A percentile compares a stretch with the other conserved stretches of the same genome.
Evolutionary conservation across 2,113 vertebrate species (phyloP).

Genomic region (Daboia siamensis): DNA sequence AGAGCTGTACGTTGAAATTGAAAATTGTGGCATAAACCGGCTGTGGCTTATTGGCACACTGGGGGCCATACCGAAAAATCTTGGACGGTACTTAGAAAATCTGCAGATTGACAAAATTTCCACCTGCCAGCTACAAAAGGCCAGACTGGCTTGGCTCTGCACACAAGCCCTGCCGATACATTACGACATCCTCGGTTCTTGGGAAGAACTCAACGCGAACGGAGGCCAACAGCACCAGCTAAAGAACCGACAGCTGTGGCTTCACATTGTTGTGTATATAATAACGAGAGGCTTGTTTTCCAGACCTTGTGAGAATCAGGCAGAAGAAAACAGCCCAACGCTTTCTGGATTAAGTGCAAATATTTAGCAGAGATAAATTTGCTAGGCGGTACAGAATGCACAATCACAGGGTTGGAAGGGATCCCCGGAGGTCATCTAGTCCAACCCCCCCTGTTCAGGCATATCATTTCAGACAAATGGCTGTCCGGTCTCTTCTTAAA

Average conservation of each 20-base stretch:
- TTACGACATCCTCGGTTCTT: background rate
- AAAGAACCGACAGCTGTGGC: background rate
- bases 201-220: background rate
- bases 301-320: background rate
- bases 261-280: background rate
- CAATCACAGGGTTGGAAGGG: too few species aligned
- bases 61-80: background rate
- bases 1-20: background rate
- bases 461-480: too few species aligned
- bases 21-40: background rate
- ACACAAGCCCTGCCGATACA: background rate
- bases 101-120: background rate
- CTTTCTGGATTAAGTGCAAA: conserved; percentile 46
- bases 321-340: rapidly evolving
- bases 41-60: background rate
- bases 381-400: background rate
- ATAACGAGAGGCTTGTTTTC: background rate
- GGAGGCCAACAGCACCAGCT: background rate
- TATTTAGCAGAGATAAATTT: conserved; percentile 54
- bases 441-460: too few species aligned
- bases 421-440: too few species aligned
- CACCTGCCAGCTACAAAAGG: background rate
- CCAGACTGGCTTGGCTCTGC: background rate
- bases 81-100: background rate
- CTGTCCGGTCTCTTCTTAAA: too few species aligned